A percentile compares a stretch with the other conserved stretches of the same genome.
These are phyloP conservation scores for Aradophagus sp. DNA, from an alignment of 1,140 invertebrate species.

Conservation along the genomic window DNA sequence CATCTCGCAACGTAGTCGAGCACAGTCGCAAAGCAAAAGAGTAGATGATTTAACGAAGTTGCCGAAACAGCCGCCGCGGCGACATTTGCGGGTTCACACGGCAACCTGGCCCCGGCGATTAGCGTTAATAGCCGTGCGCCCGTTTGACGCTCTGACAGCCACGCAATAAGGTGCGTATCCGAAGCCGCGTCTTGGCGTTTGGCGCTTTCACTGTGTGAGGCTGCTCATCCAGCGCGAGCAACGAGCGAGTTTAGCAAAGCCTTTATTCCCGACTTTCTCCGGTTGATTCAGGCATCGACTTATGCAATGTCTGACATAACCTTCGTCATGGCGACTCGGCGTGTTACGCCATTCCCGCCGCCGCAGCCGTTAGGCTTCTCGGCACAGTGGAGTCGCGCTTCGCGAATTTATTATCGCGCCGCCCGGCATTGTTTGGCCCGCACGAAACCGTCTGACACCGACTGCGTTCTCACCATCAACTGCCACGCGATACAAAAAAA, in stretches of 20 bases:
- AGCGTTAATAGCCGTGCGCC: slow-evolving; percentile 13
- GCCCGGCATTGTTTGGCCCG: slow-evolving; percentile 25
- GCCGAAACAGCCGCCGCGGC: too few relatives aligned
- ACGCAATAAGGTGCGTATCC: slow-evolving; percentile 40
- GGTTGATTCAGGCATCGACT: slow-evolving; percentile 63
- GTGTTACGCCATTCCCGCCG: slow-evolving; percentile 68
- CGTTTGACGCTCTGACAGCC: slow-evolving; percentile 35
- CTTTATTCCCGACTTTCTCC: slow-evolving; percentile 66
- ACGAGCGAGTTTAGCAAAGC: slow-evolving; percentile 47
- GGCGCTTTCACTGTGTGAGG: slow-evolving; percentile 62
- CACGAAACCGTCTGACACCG: slow-evolving; percentile 2
- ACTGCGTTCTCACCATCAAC: slow-evolving; percentile 12
- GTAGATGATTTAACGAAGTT: too few relatives aligned
- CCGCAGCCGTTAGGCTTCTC: slow-evolving; percentile 49
- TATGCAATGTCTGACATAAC: slow-evolving; percentile 76
- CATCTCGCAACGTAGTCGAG: too few relatives aligned
- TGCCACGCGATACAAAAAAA: neutral
- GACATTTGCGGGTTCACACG: too few relatives aligned
- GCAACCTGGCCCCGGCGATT: too few relatives aligned
- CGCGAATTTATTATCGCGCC: slow-evolving; percentile 47
- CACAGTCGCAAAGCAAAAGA: too few relatives aligned
- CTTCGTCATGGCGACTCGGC: slow-evolving; percentile 69
- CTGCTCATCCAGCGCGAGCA: slow-evolving; percentile 52
- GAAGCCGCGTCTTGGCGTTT: slow-evolving; percentile 22
- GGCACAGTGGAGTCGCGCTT: slow-evolving; percentile 29